phyloP scores from a whole-genome alignment of 2,797 vertebrate genomes.

The Urophycis tenuis region DNA sequence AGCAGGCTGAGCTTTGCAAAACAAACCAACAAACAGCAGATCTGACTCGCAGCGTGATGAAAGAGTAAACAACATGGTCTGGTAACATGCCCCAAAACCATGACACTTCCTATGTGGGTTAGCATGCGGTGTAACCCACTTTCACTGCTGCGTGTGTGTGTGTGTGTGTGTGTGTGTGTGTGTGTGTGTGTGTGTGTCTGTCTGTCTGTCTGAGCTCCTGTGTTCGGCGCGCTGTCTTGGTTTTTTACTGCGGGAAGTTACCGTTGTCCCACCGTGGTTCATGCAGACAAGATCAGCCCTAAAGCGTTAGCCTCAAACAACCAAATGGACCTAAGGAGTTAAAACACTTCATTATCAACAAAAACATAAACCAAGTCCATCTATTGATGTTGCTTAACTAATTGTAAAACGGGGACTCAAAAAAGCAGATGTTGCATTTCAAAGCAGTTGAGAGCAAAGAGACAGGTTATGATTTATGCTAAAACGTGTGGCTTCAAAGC shows the following conservation, averaged over 20 bases:
- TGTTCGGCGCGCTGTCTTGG: background rate
- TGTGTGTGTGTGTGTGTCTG: too few species aligned
- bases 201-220: constrained; percentile 35
- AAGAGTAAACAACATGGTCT: constrained; percentile 74
- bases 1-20: constrained; percentile 76
- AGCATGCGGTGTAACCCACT: constrained; percentile 62
- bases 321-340: constrained; percentile 39
- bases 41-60: constrained; percentile 68
- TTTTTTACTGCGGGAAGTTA: constrained; percentile 23
- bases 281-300: constrained; percentile 39
- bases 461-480: constrained; percentile 87
- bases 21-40: constrained; percentile 77
- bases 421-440: constrained; percentile 83
- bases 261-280: background rate
- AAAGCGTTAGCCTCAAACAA: constrained; percentile 46
- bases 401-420: constrained; percentile 77
- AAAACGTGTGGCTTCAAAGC: constrained; percentile 85
- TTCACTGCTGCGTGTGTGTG: constrained; percentile 38
- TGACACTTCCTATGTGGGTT: constrained; percentile 73
- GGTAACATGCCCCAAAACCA: constrained; percentile 70
- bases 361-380: constrained; percentile 72
- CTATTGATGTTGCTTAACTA: constrained; percentile 78
- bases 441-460: constrained; percentile 75
- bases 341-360: constrained; percentile 70
- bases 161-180: too few species aligned